A percentile compares a stretch with the other conserved stretches of the same genome.
Conservation (phyloP, 2,888 invertebrate species). For the Drosophila helvetica region DNA sequence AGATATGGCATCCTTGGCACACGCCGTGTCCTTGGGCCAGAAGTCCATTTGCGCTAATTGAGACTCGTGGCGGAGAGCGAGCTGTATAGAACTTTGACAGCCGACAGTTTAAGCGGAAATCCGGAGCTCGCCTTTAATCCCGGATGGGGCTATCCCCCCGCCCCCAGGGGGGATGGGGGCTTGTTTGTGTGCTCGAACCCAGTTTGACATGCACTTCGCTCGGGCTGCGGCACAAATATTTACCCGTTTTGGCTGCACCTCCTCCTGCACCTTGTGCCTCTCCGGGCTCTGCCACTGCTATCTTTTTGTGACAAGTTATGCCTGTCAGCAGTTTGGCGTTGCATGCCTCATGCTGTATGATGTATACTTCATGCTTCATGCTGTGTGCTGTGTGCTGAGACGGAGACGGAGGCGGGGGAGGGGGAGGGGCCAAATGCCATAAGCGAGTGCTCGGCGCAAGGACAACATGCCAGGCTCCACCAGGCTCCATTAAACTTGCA, state of each 20-base stretch:
- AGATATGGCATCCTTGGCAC: constrained; percentile 58
- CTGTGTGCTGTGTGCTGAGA: constrained; percentile 38
- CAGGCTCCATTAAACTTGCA: constrained; percentile 72
- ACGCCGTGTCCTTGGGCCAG: constrained; percentile 56
- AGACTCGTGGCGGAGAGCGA: constrained; percentile 49
- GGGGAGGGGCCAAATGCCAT: constrained; percentile 38
- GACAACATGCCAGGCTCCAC: constrained; percentile 36
- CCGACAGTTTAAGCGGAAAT: background rate
- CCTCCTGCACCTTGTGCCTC: background rate
- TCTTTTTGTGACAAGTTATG: constrained; percentile 65
- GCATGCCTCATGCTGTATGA: background rate
- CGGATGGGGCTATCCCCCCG: no score
- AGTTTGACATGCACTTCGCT: constrained; percentile 73
- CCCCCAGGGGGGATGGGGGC: background rate
- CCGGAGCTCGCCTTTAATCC: constrained; percentile 3
- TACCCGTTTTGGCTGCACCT: constrained; percentile 33
- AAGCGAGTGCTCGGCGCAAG: constrained; percentile 34
- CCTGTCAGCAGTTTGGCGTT: constrained; percentile 61
- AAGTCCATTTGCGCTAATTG: constrained; percentile 55
- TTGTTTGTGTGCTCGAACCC: constrained; percentile 30
- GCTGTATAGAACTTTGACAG: constrained; percentile 5
- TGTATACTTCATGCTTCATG: constrained; percentile 1
- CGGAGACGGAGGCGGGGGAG: background rate
- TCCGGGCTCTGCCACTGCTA: background rate
- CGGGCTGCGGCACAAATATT: constrained; percentile 66